Conservation (phyloP, 2,113 vertebrate species). For the Sinocyclocheilus anshuiensis region DNA sequence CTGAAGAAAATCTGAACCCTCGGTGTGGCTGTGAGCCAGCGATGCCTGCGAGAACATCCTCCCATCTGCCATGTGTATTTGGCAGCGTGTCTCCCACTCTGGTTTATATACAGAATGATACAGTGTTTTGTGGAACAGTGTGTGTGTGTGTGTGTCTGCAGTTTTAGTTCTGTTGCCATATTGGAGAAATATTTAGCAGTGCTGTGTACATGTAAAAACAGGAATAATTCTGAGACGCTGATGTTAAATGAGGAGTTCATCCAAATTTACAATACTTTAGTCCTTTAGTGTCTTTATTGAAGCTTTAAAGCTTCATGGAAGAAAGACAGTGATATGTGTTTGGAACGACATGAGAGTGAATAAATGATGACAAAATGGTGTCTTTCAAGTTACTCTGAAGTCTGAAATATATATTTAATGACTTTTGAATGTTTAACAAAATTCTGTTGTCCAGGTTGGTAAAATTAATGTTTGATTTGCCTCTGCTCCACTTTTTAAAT, state of each 20-base stretch:
- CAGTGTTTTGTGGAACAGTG: conserved; percentile 22
- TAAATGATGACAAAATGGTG: not conserved
- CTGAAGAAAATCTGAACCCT: conserved; percentile 32
- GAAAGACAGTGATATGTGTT: not conserved
- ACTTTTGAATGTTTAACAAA: not conserved
- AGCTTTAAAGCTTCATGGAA: not conserved
- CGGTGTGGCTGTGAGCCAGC: not conserved
- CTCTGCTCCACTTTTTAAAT: not conserved
- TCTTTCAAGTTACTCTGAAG: not conserved
- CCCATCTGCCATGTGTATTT: conserved; percentile 34
- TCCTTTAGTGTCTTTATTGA: not conserved
- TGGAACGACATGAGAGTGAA: not conserved
- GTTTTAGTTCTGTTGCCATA: not conserved
- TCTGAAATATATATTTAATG: not conserved
- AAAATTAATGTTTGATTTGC: not conserved
- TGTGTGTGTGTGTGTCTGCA: not conserved
- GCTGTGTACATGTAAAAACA: not conserved
- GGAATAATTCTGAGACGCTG: not conserved
- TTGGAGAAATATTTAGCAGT: not conserved
- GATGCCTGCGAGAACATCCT: conserved; percentile 13
- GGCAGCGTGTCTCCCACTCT: conserved; percentile 37
- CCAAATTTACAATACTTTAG: not conserved
- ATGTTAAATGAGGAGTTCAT: not conserved
- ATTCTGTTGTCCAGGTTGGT: not conserved
- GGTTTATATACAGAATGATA: conserved; percentile 29